These are phyloP conservation scores for Drosophila obscura DNA, from an alignment of 1,140 invertebrate species.

Conservation along the genomic window DNA sequence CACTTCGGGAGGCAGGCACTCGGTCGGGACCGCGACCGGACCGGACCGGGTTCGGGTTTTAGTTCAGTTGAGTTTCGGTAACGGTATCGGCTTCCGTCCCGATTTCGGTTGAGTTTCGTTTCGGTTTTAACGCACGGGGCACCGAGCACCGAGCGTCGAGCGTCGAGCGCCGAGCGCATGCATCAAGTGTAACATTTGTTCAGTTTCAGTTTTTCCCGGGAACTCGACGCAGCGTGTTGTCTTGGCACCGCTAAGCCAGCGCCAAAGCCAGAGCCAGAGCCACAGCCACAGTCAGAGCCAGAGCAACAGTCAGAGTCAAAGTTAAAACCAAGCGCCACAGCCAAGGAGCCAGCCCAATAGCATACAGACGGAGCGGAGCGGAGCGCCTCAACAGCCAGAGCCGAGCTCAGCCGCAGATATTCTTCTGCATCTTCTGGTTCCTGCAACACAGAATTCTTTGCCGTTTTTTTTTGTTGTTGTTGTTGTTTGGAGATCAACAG, in stretches of 20 bases:
- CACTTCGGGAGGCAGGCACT: constrained; percentile 24
- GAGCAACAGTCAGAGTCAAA: background rate
- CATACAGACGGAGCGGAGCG: too few species aligned
- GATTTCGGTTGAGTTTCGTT: constrained; percentile 1
- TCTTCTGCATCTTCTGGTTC: too few species aligned
- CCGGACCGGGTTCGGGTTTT: too few species aligned
- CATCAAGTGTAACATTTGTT: constrained; percentile 79
- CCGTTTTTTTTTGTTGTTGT: too few species aligned
- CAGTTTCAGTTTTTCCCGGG: constrained; percentile 80
- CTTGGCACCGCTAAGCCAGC: constrained; percentile 10
- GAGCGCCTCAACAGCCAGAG: too few species aligned
- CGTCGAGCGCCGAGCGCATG: constrained; percentile 46
- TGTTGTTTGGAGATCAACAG: too few species aligned
- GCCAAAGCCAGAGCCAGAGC: constrained; percentile 1
- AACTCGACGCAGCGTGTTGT: constrained; percentile 75
- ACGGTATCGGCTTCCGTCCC: constrained; percentile 8
- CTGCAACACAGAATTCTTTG: too few species aligned
- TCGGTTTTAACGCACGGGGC: too few species aligned
- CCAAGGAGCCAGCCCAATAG: background rate
- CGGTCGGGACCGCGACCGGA: background rate
- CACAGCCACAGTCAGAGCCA: constrained; percentile 5
- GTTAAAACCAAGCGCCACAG: background rate
- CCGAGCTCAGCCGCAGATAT: too few species aligned
- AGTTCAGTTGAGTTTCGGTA: constrained; percentile 8
- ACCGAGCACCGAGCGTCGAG: too few species aligned